phyloP scores from a whole-genome alignment of 2,113 vertebrate genomes.

The Corythaeola cristata region DNA sequence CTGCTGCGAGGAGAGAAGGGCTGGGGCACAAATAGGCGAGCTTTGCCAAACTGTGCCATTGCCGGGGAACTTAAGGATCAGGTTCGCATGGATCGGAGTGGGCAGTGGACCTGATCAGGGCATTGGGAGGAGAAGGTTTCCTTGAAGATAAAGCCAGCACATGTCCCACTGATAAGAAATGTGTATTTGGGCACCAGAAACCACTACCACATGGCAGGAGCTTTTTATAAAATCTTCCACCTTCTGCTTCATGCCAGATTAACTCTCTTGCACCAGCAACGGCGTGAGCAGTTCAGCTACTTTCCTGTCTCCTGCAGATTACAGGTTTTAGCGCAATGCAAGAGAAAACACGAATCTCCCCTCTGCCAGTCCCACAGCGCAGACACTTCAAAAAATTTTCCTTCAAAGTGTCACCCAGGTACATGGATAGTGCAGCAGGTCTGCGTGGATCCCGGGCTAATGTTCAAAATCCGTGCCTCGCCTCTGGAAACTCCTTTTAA shows the following conservation, averaged over 20 bases:
- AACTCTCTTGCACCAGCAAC: not conserved
- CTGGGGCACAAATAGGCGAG: not conserved
- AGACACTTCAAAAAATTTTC: not conserved
- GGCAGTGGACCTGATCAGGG: not conserved
- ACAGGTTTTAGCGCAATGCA: not conserved
- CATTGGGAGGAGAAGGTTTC: not conserved
- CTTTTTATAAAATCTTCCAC: constrained; percentile 22
- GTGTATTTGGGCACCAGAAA: not conserved
- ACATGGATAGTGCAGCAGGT: not conserved
- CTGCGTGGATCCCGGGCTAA: not conserved
- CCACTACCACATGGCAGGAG: not conserved
- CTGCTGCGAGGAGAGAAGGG: not conserved
- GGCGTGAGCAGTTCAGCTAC: not conserved
- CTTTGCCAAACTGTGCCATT: not conserved
- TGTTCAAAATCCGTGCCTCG: not conserved
- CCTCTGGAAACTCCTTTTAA: constrained; percentile 7
- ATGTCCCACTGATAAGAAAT: not conserved
- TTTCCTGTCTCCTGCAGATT: not conserved
- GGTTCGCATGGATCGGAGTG: not conserved
- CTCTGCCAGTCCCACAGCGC: not conserved
- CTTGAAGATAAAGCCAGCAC: not conserved
- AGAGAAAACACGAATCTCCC: not conserved
- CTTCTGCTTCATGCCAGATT: not conserved
- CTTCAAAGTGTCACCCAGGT: not conserved
- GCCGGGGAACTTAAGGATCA: not conserved